A percentile compares a stretch with the other conserved stretches of the same genome.
These are phyloP conservation scores for Murina feae DNA, from an alignment of 2,113 vertebrate genomes.

Conservation along the genomic window DNA sequence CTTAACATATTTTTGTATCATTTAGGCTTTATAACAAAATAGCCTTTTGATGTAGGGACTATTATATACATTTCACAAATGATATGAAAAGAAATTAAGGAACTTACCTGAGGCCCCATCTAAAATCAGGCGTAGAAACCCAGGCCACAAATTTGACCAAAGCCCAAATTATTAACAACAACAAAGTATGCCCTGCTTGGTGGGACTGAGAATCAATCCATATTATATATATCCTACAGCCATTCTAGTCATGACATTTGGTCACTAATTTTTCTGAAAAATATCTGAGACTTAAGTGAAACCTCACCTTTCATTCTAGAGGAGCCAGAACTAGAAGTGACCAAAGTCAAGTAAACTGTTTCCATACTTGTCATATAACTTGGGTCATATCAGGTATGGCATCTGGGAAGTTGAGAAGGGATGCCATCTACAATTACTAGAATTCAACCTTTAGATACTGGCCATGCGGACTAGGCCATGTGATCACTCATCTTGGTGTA, in stretches of 20 bases:
- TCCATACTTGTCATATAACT: background rate
- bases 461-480: background rate
- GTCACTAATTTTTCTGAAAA: background rate
- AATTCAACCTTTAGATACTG: background rate
- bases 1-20: background rate
- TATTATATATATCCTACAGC: background rate
- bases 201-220: background rate
- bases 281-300: background rate
- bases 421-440: background rate
- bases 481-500: background rate
- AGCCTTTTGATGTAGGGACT: background rate
- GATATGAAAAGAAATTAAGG: background rate
- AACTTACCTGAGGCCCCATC: background rate
- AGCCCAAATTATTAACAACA: background rate
- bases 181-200: background rate
- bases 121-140: background rate
- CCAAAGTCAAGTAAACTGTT: background rate
- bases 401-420: background rate
- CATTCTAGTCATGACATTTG: background rate
- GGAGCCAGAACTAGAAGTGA: background rate
- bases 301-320: background rate
- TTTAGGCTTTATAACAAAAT: background rate
- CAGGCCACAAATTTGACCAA: background rate
- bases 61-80: background rate
- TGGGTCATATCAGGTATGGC: background rate